phyloP scores from a whole-genome alignment of 2,888 invertebrate species.

The Tyria jacobaeae region DNA sequence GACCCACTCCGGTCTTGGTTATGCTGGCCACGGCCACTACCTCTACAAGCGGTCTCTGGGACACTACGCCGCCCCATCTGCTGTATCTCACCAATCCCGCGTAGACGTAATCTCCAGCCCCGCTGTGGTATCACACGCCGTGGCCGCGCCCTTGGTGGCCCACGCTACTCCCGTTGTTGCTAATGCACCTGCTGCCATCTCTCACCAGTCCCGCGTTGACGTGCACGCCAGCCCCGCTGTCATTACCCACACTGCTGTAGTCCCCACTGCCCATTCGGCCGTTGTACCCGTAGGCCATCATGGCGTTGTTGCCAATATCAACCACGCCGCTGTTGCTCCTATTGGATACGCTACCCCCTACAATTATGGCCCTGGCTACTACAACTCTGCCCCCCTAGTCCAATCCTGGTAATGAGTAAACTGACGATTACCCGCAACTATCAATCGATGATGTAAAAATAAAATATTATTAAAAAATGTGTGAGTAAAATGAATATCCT shows the following conservation, averaged over 20 bases:
- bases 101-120: slow-evolving; percentile 54
- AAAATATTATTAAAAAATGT: neutral
- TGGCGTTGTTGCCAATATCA: too few species aligned
- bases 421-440: slow-evolving; percentile 60
- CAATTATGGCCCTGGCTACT: slow-evolving; percentile 34
- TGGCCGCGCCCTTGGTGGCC: slow-evolving; percentile 52
- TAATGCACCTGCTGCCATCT: slow-evolving; percentile 63
- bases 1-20: slow-evolving; percentile 41
- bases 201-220: slow-evolving; percentile 75
- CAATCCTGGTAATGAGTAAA: slow-evolving; percentile 75
- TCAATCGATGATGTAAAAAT: neutral
- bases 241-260: slow-evolving; percentile 37
- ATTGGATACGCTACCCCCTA: slow-evolving; percentile 45
- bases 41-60: slow-evolving; percentile 68
- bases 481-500: neutral
- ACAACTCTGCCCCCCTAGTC: slow-evolving; percentile 59
- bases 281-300: slow-evolving; percentile 37
- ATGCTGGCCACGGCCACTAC: slow-evolving; percentile 51
- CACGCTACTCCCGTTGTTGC: slow-evolving; percentile 40
- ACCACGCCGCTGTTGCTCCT: slow-evolving; percentile 50
- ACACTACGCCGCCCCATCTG: slow-evolving; percentile 69
- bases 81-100: slow-evolving; percentile 82
- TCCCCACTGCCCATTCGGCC: slow-evolving; percentile 24
- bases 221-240: slow-evolving; percentile 55
- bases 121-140: slow-evolving; percentile 63